Base-by-base conservation (phyloP, 2,113 vertebrate species). In the Fulica atra region DNA sequence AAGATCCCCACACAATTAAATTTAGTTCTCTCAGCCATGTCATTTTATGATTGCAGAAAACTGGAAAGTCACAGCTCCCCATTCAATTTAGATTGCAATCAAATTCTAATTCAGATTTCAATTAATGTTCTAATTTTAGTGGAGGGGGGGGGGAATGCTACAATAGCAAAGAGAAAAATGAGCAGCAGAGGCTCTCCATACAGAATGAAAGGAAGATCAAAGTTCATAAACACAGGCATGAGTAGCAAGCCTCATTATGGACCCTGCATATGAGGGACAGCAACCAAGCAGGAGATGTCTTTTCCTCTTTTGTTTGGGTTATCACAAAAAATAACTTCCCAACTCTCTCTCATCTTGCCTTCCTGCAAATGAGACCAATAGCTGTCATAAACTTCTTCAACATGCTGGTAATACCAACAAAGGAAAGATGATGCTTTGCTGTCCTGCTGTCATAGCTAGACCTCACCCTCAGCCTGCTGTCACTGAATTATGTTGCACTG, bases 61-160 rank as follows among this genome's bases (percentile, higher is more conserved):
- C 78, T 61, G 66, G 59, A 91, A 97, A 91, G 88, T 85, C 90
- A 74, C 36, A 79, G 48, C 38, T 96, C 68, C 63, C 92, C 74
- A 87, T 89, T 81, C 82, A 96, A 80, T 97, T 98, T 95, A 96
- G 91, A 97, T 96, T 97, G 92, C 90, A 96, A 95, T 98, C 89
- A 97, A 60, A 89, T 94, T 97, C 85, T 97, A 95, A 96, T 95
- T 97, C 79, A 91, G 86, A 95, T 93, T 96, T 96, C 71, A 97
- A 97, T 97, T 97, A 97, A 95, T 95, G 94, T 64, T 65, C 66
- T 95, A 88, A 96, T 95, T 96, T 93, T 86, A 66, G 17, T 18
- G 18, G 44, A 9, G 44, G 13, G 94, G 13, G 1, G 0, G 11
- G 79, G 87, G 86, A 96, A 92, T 24, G 23, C 35, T 69, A 86